Conservation (phyloP, 1,140 invertebrate genomes). For the Pogonomyrmex barbatus region DNA sequence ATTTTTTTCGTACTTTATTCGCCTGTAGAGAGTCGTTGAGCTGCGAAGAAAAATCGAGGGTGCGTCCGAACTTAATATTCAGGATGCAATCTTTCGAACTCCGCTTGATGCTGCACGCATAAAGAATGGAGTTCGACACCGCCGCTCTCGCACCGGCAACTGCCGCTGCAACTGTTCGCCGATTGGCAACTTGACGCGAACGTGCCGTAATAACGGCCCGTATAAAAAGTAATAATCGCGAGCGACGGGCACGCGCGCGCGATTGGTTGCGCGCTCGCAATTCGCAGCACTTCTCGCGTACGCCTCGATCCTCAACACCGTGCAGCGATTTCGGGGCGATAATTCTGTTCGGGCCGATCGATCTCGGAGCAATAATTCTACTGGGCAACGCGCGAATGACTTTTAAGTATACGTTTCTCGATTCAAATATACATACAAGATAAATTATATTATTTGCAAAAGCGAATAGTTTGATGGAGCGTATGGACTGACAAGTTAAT, state of each 20-base stretch:
- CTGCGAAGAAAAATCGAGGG: no score
- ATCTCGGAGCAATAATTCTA: conserved; percentile 20
- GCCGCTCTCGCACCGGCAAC: conserved; percentile 1
- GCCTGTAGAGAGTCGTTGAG: not conserved
- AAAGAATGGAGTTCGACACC: not conserved
- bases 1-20: not conserved
- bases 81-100: not conserved
- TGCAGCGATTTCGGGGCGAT: not conserved
- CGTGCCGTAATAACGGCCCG: conserved; percentile 51
- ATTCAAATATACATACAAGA: conserved; percentile 13
- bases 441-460: not conserved
- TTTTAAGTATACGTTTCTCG: conserved; percentile 29
- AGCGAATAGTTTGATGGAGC: not conserved
- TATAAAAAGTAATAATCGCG: conserved; percentile 51
- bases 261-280: conserved; percentile 33
- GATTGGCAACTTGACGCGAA: conserved; percentile 49
- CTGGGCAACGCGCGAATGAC: conserved; percentile 14
- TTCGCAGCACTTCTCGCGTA: conserved; percentile 2
- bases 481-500: not conserved
- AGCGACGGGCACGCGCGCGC: conserved; percentile 37
- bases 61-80: not conserved
- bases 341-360: not conserved
- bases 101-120: not conserved
- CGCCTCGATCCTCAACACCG: not conserved
- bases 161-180: conserved; percentile 39